These are phyloP conservation scores for Dendroctonus ponderosae DNA, from an alignment of 1,140 invertebrate genomes.

Conservation along the genomic window DNA sequence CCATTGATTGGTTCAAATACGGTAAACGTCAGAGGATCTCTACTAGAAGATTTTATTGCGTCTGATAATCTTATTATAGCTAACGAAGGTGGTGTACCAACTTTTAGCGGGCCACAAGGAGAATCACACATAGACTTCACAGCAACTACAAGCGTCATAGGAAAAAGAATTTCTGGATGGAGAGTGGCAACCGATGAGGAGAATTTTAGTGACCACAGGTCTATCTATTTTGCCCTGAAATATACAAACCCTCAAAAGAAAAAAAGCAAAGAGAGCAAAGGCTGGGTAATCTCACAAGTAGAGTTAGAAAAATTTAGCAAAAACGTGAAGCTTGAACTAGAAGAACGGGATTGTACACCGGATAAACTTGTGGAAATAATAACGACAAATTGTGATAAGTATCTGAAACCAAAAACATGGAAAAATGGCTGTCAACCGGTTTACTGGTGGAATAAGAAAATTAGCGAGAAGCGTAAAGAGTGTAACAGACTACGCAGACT, in stretches of 20 bases:
- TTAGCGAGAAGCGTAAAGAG: not conserved
- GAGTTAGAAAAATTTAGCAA: not conserved
- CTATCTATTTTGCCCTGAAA: constrained; percentile 1
- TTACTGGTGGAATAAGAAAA: not conserved
- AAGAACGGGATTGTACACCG: not conserved
- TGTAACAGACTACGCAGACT: not conserved
- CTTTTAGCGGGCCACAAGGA: too few relatives aligned
- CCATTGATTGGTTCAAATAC: too few relatives aligned
- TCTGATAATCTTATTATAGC: too few relatives aligned
- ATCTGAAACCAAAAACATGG: not conserved
- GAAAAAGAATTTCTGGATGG: too few relatives aligned
- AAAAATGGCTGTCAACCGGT: not conserved
- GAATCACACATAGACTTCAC: too few relatives aligned
- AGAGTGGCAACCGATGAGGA: constrained; percentile 1
- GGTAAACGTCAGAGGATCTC: too few relatives aligned
- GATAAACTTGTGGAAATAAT: not conserved
- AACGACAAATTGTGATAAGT: not conserved
- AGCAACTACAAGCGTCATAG: too few relatives aligned
- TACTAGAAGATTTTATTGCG: too few relatives aligned
- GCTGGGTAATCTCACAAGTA: not conserved
- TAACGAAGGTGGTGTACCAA: too few relatives aligned
- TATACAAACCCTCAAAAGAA: constrained; percentile 4
- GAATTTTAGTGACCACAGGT: constrained; percentile 16
- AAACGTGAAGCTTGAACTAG: not conserved
- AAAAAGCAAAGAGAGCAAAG: not conserved